A percentile compares a stretch with the other conserved stretches of the same genome.
Conservation (phyloP, 2,113 vertebrate genomes). For the Antigone vipio region DNA sequence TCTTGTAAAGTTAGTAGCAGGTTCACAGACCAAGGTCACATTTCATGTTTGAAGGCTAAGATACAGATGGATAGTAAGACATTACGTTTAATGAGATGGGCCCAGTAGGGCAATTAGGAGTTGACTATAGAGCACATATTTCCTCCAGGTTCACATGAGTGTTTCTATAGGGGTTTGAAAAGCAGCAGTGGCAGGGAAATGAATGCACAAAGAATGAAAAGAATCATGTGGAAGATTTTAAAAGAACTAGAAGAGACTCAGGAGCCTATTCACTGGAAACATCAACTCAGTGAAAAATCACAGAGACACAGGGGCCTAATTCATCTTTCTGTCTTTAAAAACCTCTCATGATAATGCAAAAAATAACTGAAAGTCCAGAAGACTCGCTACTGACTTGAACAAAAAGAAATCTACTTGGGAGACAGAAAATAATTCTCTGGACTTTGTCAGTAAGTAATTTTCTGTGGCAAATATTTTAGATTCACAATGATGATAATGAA, state of each 20-base stretch:
- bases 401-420: not conserved
- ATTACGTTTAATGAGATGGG: conserved; percentile 33
- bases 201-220: not conserved
- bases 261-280: not conserved
- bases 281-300: not conserved
- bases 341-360: not conserved
- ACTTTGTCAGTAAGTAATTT: not conserved
- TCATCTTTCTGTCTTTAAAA: conserved; percentile 4
- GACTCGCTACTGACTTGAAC: not conserved
- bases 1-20: not conserved
- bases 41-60: not conserved
- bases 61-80: not conserved
- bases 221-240: not conserved
- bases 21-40: conserved; percentile 11
- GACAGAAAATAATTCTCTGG: not conserved
- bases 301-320: not conserved
- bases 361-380: not conserved
- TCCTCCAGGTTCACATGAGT: not conserved
- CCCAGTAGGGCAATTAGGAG: conserved; percentile 34
- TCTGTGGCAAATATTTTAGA: not conserved
- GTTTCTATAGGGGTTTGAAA: not conserved
- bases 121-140: not conserved
- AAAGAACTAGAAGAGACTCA: not conserved
- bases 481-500: not conserved
- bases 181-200: not conserved